Evolutionary conservation across 92 coral and sea anemone species (phyloP).

Genomic region (Micromussa lordhowensis): DNA sequence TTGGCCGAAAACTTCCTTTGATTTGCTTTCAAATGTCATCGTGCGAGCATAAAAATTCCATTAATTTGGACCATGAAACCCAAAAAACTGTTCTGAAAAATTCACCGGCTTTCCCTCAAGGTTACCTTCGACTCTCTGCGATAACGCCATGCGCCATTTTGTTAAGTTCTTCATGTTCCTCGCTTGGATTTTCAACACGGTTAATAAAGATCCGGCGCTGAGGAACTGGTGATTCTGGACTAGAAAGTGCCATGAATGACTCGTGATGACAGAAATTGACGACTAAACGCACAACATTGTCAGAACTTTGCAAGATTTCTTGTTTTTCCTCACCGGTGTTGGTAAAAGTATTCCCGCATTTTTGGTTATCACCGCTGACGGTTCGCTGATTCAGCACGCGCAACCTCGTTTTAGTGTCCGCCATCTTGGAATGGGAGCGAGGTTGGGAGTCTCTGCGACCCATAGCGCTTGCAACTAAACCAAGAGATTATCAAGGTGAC

Average conservation of each 20-base stretch:
- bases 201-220: constrained; percentile 66
- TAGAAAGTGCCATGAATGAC: constrained; percentile 42
- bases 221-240: constrained; percentile 57
- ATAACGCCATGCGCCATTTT: constrained; percentile 98
- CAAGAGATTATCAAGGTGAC: too few relatives aligned
- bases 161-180: constrained; percentile 96
- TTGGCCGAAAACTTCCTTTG: background rate
- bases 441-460: too few relatives aligned
- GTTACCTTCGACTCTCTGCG: constrained; percentile 79
- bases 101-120: background rate
- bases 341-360: constrained; percentile 30
- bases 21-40: background rate
- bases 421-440: too few relatives aligned
- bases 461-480: too few relatives aligned
- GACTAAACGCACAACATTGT: background rate
- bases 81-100: background rate
- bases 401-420: too few relatives aligned
- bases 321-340: background rate
- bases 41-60: background rate
- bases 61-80: background rate
- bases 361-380: constrained; percentile 15
- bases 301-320: background rate
- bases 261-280: background rate
- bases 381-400: too few relatives aligned
- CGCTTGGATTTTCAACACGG: constrained; percentile 88